These are phyloP conservation scores for Gastrophysa polygoni DNA, from an alignment of 2,888 invertebrate genomes.

Conservation along the genomic window DNA sequence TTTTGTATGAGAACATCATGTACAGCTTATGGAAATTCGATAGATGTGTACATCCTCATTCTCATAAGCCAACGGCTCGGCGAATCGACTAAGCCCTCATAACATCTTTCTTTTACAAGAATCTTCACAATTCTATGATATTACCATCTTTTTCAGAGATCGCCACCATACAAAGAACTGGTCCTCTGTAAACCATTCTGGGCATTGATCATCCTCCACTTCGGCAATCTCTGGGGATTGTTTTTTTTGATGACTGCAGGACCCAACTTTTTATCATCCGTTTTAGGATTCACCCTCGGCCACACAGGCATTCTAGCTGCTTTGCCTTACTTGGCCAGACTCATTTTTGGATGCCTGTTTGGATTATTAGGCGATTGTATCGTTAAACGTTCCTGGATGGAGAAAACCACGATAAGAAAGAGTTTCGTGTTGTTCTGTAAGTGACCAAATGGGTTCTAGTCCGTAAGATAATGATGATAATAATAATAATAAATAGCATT, in stretches of 20 bases:
- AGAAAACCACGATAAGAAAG: slow-evolving; percentile 67
- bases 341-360: slow-evolving; percentile 72
- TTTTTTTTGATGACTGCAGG: slow-evolving; percentile 79
- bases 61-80: too few species aligned
- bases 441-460: slow-evolving; percentile 12
- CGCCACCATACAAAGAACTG: slow-evolving; percentile 70
- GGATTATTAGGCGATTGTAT: slow-evolving; percentile 73
- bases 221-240: slow-evolving; percentile 78
- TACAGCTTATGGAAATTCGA: too few species aligned
- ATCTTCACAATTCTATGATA: neutral
- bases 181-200: slow-evolving; percentile 71
- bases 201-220: slow-evolving; percentile 70
- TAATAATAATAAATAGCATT: too few species aligned
- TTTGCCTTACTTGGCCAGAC: slow-evolving; percentile 72
- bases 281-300: slow-evolving; percentile 72
- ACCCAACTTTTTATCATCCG: slow-evolving; percentile 75
- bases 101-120: too few species aligned
- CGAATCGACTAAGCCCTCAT: too few species aligned
- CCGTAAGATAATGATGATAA: too few species aligned
- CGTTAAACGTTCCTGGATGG: slow-evolving; percentile 57
- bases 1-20: too few species aligned
- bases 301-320: slow-evolving; percentile 74
- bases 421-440: slow-evolving; percentile 70
- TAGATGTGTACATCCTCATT: too few species aligned
- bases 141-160: slow-evolving; percentile 59